Percentiles rank a stretch among this genome's conserved stretches.
These are phyloP conservation scores for Caenorhabditis sp. DNA, from an alignment of 2,888 invertebrate genomes.

Conservation along the genomic window DNA sequence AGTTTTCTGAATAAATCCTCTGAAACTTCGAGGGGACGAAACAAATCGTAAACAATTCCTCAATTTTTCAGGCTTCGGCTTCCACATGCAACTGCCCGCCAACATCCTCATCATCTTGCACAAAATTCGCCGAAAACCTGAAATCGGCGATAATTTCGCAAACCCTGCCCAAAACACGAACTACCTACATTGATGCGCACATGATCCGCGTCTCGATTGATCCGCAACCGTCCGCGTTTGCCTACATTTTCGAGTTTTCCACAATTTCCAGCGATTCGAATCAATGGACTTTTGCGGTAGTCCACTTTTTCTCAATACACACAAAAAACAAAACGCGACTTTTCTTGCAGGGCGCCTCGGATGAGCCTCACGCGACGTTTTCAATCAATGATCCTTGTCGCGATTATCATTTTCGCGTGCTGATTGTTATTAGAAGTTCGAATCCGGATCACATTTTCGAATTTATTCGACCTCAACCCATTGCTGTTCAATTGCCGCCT, in stretches of 20 bases:
- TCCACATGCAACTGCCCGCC: not conserved
- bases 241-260: slow-evolving; percentile 67
- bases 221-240: slow-evolving; percentile 60
- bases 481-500: slow-evolving; percentile 59
- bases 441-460: slow-evolving; percentile 53
- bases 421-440: slow-evolving; percentile 57
- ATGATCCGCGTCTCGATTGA: slow-evolving; percentile 56
- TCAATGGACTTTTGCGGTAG: slow-evolving; percentile 66
- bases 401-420: slow-evolving; percentile 66
- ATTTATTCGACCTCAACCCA: slow-evolving; percentile 55
- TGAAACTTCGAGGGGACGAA: too few species aligned
- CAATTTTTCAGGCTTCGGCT: not conserved
- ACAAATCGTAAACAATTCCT: too few species aligned
- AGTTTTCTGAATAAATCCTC: too few species aligned
- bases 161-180: slow-evolving; percentile 40
- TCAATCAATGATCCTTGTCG: slow-evolving; percentile 64
- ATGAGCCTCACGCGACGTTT: slow-evolving; percentile 61
- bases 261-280: slow-evolving; percentile 58
- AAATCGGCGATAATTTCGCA: slow-evolving; percentile 44
- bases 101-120: not conserved
- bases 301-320: not conserved
- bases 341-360: slow-evolving; percentile 61
- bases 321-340: not conserved
- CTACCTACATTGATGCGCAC: slow-evolving; percentile 57
- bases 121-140: not conserved